Evolutionary conservation across 2,797 vertebrate species (phyloP).

Genomic region (Pygocentrus nattereri): DNA sequence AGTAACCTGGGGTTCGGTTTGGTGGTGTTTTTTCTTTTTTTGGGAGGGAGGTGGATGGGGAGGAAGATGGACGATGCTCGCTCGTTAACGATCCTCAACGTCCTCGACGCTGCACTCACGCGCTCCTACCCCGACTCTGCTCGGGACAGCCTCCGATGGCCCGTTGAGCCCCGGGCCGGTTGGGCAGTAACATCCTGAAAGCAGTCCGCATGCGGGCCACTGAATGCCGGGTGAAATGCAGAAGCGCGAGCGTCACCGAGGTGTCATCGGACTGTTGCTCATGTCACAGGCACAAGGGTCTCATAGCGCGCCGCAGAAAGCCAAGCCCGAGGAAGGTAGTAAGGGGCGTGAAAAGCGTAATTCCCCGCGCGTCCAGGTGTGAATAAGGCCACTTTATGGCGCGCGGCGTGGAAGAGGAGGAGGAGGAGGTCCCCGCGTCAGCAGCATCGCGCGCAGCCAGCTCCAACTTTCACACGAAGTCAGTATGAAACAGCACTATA

Average conservation of each 20-base stretch:
- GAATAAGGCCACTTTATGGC: constrained; percentile 61
- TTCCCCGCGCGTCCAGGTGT: constrained; percentile 68
- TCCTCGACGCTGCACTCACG: neutral
- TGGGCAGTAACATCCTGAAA: constrained; percentile 82
- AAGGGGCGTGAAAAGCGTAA: constrained; percentile 46
- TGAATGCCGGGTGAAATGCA: constrained; percentile 51
- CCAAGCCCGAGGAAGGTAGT: constrained; percentile 22
- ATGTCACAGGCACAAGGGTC: constrained; percentile 63
- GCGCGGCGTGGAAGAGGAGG: neutral
- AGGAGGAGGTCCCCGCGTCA: constrained; percentile 63
- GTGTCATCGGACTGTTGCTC: constrained; percentile 52
- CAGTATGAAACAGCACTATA: constrained; percentile 22
- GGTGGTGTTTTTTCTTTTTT: neutral
- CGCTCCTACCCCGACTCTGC: constrained; percentile 71
- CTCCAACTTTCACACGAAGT: constrained; percentile 28
- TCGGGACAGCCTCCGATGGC: constrained; percentile 71
- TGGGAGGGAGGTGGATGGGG: neutral
- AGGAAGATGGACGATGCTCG: neutral
- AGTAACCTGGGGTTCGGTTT: constrained; percentile 88
- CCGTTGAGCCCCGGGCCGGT: constrained; percentile 83
- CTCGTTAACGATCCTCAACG: neutral
- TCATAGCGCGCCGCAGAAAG: constrained; percentile 43
- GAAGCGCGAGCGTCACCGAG: constrained; percentile 60
- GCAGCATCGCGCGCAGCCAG: constrained; percentile 66
- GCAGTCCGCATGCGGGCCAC: constrained; percentile 74